Base-by-base conservation (phyloP, 2,888 invertebrate genomes). In the Ferrisia virgata region DNA sequence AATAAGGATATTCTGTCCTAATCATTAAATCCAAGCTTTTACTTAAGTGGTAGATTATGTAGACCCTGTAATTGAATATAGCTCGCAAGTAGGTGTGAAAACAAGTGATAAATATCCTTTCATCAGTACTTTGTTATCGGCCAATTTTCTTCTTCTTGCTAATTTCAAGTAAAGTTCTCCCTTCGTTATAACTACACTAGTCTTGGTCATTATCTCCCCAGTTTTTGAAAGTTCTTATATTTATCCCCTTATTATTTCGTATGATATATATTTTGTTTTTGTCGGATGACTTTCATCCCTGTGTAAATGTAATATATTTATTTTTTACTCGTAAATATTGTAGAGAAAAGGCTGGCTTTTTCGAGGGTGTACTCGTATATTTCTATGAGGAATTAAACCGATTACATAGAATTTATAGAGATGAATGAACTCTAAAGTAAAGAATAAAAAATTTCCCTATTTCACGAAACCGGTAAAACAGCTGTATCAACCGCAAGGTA, bases 81-180 rank as follows among this genome's bases (percentile, higher is more conserved):
- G 9, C 36, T 33, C 11, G 1, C 8, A 22, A 76, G 72, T 76
- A 76, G 72, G 72, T 76, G 72, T 36, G 72, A 36, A 36, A 36
- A 76, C 72, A 76, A 76, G 36, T 76, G 72, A 76, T 76, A 76
- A 76, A 76, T 76, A 28, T 36, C 36, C 72, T 76, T 76, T 36
- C 36, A 36, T 36, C 33, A 76, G 72, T 76, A 76, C 72, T 76
- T 76, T 76, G 72, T 76, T 76, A 76, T 76, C 72, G 72, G 72
- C 36, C 33, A 76, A 76, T 76, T 76, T 76, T 76, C 72, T 36
- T 33, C 72, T 36, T 76, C 72, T 76, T 36, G 72, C 72, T 76
- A 76, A 76, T 76, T 76, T 76, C 53, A 76, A 76, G 18, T 76
- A 18, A n/a, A 36, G 36, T 36, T 76, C 36, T 36, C 36, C 72